These are phyloP conservation scores for Bedellia somnulentella DNA, from an alignment of 2,888 invertebrate species.

Conservation along the genomic window DNA sequence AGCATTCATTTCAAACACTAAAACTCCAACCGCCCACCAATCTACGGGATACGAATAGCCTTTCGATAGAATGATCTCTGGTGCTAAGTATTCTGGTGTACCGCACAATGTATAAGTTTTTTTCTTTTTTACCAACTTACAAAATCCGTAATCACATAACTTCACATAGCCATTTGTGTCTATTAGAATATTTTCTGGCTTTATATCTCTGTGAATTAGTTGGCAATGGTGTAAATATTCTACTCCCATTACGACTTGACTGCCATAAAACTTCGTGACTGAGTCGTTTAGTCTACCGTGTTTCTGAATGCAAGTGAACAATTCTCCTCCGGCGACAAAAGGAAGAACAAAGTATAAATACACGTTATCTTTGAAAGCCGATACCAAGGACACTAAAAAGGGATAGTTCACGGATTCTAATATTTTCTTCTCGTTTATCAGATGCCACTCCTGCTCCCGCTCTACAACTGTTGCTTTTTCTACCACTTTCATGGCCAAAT, in stretches of 20 bases:
- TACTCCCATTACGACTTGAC: constrained; percentile 84
- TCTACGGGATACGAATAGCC: constrained; percentile 91
- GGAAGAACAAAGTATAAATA: constrained; percentile 85
- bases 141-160: constrained; percentile 92
- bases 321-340: constrained; percentile 81
- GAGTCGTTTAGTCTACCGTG: constrained; percentile 68
- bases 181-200: constrained; percentile 88
- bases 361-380: constrained; percentile 81
- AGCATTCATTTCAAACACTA: constrained; percentile 85
- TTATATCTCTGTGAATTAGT: constrained; percentile 85
- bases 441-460: constrained; percentile 85
- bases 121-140: constrained; percentile 71
- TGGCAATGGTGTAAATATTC: constrained; percentile 89
- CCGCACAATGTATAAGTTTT: constrained; percentile 93
- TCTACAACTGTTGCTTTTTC: constrained; percentile 85
- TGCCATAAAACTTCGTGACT: constrained; percentile 82
- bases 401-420: constrained; percentile 82
- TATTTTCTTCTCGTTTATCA: constrained; percentile 85
- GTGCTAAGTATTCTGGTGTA: too few species aligned
- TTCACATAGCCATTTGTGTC: constrained; percentile 74
- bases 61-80: constrained; percentile 84
- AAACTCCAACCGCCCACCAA: constrained; percentile 92
- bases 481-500: constrained; percentile 87
- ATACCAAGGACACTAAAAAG: constrained; percentile 79
- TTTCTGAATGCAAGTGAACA: constrained; percentile 75